Evolutionary conservation across 2,888 invertebrate genomes (phyloP), one percentile per base, ranked within the genome.

Genomic region (Plebejus argus): DNA sequence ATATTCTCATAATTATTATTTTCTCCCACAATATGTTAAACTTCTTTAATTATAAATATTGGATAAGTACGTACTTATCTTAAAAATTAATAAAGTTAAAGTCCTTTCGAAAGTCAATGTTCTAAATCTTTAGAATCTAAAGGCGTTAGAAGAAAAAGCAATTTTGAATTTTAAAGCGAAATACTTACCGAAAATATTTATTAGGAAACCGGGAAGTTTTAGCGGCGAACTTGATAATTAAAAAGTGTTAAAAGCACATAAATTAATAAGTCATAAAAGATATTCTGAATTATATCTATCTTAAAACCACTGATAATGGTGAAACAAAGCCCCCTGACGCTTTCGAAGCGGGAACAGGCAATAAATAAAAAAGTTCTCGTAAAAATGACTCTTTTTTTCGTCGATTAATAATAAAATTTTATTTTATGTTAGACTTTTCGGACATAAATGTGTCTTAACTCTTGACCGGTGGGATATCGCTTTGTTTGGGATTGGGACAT

Each of bases 211-310:
- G 28, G 45, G 39, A 74, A 74, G 74, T 74, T 53, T 20, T 78
- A 82, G 80, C 78, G 77, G 78, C 82, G 84, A 87, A 88, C 84
- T 87, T 85, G 83, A 85, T 90, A 89, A 90, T 90, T 90, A 90
- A 91, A 66, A 90, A 90, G 86, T 85, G 83, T 83, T 79, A 80
- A 80, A 81, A 83, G 82, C 81, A 83, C 87, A 88, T 90, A 91
- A 91, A 91, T 91, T 90, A 87, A 88, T 88, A 89, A 90, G 86
- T 88, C 89, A 87, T 86, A 85, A 86, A 86, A 86, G 87, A 88
- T 87, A 88, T 88, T 90, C 89, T 89, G 90, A 90, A 88, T 90
- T 89, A 89, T 89, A 89, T 89, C 86, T 84, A 83, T 83, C 84
- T 83, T 86, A 87, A 87, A 86, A 82, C 82, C 81, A 79, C 81